Conservation (phyloP, 2,113 vertebrate species). For the Ardeotis arabs region DNA sequence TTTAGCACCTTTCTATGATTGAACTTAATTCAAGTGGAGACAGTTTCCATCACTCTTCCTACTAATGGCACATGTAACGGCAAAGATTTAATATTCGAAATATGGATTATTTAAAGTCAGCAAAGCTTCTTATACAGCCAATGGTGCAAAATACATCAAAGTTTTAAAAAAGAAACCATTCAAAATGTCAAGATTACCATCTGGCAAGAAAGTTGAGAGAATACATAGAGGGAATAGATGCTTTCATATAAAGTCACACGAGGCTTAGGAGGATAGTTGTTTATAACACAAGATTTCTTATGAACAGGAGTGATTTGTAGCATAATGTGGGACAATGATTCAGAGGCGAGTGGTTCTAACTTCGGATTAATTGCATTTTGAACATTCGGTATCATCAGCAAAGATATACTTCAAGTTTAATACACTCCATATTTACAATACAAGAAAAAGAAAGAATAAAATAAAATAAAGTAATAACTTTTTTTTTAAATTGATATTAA, state of each 20-base stretch:
- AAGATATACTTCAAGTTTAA: background rate
- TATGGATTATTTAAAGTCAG: background rate
- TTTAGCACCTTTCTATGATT: background rate
- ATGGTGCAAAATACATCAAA: background rate
- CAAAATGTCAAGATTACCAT: constrained; percentile 35
- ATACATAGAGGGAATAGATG: background rate
- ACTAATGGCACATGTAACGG: background rate
- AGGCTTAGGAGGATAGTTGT: background rate
- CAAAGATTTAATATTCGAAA: background rate
- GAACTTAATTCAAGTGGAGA: background rate
- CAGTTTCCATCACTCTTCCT: no score
- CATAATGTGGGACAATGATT: background rate
- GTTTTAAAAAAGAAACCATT: background rate
- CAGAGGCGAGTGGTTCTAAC: background rate
- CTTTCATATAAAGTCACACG: constrained; percentile 19
- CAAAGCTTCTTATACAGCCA: background rate
- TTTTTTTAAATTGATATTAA: background rate
- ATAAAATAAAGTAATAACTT: background rate
- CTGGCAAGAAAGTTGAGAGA: constrained; percentile 36
- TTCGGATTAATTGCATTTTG: background rate
- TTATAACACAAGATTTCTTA: background rate
- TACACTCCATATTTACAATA: background rate
- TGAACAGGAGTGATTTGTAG: background rate
- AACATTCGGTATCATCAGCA: background rate
- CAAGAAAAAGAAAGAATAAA: background rate